phyloP scores from a whole-genome alignment of 2,113 vertebrate genomes.

The Geococcyx californianus region DNA sequence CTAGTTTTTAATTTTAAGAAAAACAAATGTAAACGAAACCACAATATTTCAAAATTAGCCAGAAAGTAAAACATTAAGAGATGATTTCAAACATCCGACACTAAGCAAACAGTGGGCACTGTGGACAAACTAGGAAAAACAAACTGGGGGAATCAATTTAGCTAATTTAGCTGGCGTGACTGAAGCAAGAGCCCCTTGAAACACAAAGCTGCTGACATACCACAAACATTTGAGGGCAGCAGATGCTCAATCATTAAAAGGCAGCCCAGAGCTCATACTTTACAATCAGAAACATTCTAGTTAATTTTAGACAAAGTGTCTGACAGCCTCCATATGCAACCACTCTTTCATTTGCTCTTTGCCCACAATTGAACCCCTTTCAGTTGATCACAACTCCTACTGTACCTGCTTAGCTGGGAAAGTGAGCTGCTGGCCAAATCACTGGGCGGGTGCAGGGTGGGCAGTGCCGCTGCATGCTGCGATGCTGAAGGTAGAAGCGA shows the following conservation, averaged over 20 bases:
- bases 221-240: not conserved
- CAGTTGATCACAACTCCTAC: not conserved
- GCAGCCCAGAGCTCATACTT: not conserved
- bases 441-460: conserved; percentile 78
- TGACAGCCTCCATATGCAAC: not conserved
- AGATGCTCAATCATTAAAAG: not conserved
- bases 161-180: not conserved
- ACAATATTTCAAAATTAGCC: too few species aligned
- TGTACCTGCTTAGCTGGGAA: conserved; percentile 88
- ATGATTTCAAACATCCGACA: too few species aligned
- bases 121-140: too few species aligned
- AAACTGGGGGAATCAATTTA: too few species aligned
- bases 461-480: conserved; percentile 77
- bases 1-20: too few species aligned
- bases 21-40: too few species aligned
- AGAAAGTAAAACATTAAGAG: too few species aligned
- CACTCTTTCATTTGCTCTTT: not conserved
- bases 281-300: not conserved
- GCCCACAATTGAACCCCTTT: not conserved
- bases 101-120: too few species aligned
- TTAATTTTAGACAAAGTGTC: not conserved
- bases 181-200: not conserved
- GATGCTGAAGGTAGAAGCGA: conserved; percentile 81
- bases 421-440: conserved; percentile 84
- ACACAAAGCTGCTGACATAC: not conserved